These are phyloP conservation scores for Speoplatyrhinus poulsoni DNA, from an alignment of 2,113 vertebrate species.

Conservation along the genomic window DNA sequence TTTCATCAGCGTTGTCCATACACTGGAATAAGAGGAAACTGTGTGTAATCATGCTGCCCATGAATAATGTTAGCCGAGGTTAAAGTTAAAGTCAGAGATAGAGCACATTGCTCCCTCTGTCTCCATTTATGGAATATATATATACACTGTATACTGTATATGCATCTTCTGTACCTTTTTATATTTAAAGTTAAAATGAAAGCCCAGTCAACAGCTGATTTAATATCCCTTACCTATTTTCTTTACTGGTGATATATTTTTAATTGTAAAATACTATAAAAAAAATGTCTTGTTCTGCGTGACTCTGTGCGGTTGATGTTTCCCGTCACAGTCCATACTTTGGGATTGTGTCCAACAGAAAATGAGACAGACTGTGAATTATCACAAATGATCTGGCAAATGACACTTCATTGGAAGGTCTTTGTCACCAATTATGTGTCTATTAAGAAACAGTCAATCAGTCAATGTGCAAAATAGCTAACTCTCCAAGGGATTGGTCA, in stretches of 20 bases:
- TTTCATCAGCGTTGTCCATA: constrained; percentile 66
- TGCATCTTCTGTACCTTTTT: neutral
- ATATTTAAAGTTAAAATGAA: neutral
- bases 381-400: constrained; percentile 81
- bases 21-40: constrained; percentile 61
- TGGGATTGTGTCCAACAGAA: constrained; percentile 75
- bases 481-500: constrained; percentile 84
- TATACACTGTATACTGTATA: no score
- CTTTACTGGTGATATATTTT: constrained; percentile 42
- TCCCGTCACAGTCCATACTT: constrained; percentile 61
- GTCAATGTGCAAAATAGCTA: constrained; percentile 86
- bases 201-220: neutral
- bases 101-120: constrained; percentile 57
- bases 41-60: constrained; percentile 66
- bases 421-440: constrained; percentile 99
- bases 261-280: constrained; percentile 37
- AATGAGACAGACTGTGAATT: constrained; percentile 81
- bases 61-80: constrained; percentile 67
- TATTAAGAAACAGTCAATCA: constrained; percentile 99
- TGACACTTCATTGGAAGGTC: constrained; percentile 92
- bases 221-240: constrained; percentile 17
- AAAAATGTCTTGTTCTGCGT: neutral
- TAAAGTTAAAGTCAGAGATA: constrained; percentile 45
- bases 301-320: constrained; percentile 23
- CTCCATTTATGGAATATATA: constrained; percentile 53